These are phyloP conservation scores for Drosophila percnosoma DNA, from an alignment of 2,888 invertebrate genomes.

Conservation along the genomic window DNA sequence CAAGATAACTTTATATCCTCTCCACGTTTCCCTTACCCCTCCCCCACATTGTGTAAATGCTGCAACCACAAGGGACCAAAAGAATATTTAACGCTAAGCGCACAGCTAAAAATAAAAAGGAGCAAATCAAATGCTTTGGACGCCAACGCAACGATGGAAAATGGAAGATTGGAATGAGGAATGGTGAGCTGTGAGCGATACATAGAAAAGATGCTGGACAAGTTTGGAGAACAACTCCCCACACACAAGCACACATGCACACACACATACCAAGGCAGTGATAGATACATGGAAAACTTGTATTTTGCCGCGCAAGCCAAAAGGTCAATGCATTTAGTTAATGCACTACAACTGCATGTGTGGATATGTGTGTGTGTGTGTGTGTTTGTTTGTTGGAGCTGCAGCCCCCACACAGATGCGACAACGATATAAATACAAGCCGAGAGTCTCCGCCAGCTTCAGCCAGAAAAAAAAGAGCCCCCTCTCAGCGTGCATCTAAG, in stretches of 20 bases:
- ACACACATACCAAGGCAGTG: slow-evolving; percentile 38
- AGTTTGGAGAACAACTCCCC: slow-evolving; percentile 76
- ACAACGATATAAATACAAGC: slow-evolving; percentile 63
- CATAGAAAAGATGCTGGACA: slow-evolving; percentile 78
- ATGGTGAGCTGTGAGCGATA: slow-evolving; percentile 28
- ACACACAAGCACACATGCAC: slow-evolving; percentile 36
- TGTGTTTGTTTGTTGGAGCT: slow-evolving; percentile 38
- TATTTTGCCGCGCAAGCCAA: slow-evolving; percentile 72
- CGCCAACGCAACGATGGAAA: slow-evolving; percentile 56
- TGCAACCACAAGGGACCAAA: slow-evolving; percentile 36
- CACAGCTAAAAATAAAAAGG: slow-evolving; percentile 67
- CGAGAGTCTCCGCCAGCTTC: slow-evolving; percentile 26
- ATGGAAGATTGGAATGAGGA: neutral
- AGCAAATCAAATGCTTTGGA: slow-evolving; percentile 73
- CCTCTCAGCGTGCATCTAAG: slow-evolving; percentile 42
- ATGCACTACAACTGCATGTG: slow-evolving; percentile 58
- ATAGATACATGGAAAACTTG: slow-evolving; percentile 78
- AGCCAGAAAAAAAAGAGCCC: slow-evolving; percentile 16
- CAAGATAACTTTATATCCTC: slow-evolving; percentile 7
- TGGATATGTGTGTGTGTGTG: slow-evolving; percentile 26
- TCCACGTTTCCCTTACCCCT: neutral
- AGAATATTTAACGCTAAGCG: slow-evolving; percentile 40
- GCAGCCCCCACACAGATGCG: slow-evolving; percentile 72
- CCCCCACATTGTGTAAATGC: slow-evolving; percentile 6
- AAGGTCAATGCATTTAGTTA: slow-evolving; percentile 80